Evolutionary conservation across 1,140 invertebrate species (phyloP).

Genomic region (Drosophila murphyi): DNA sequence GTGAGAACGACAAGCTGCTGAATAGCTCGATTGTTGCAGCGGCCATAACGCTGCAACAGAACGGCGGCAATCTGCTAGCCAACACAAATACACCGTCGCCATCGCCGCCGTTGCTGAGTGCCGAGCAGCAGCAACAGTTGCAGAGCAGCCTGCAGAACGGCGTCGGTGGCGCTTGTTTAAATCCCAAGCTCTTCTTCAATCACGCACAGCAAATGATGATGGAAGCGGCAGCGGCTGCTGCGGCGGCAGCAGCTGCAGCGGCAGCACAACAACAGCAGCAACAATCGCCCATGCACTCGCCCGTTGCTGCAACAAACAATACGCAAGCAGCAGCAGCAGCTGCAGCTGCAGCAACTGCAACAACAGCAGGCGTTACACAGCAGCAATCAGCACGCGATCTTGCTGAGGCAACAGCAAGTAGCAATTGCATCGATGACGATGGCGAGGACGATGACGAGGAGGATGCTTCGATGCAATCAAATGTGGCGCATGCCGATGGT

Average conservation of each 20-base stretch:
- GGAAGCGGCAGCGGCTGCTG: conserved; percentile 79
- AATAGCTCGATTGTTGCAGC: conserved; percentile 77
- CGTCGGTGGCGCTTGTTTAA: conserved; percentile 72
- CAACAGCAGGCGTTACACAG: conserved; percentile 9
- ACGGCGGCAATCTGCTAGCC: conserved; percentile 82
- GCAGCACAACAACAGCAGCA: conserved; percentile 72
- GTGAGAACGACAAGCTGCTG: conserved; percentile 55
- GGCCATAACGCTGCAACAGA: conserved; percentile 81
- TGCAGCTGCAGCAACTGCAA: conserved; percentile 15
- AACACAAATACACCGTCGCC: conserved; percentile 79
- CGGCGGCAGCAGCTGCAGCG: conserved; percentile 68
- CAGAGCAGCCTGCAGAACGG: conserved; percentile 73
- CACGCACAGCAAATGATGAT: conserved; percentile 84
- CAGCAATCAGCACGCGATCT: conserved; percentile 4
- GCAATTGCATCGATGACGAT: conserved; percentile 38
- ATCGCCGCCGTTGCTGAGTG: conserved; percentile 79
- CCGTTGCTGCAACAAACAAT: conserved; percentile 36
- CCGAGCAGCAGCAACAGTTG: conserved; percentile 74
- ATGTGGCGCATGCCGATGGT: conserved; percentile 54
- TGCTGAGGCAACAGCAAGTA: conserved; percentile 24
- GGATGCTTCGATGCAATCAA: conserved; percentile 72
- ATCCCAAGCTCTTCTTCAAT: conserved; percentile 81
- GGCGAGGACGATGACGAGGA: conserved; percentile 69
- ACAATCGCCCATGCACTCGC: conserved; percentile 73
- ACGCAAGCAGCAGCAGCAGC: conserved; percentile 33